Base-by-base conservation (phyloP, 2,797 vertebrate species). In the Podarcis siculus region DNA sequence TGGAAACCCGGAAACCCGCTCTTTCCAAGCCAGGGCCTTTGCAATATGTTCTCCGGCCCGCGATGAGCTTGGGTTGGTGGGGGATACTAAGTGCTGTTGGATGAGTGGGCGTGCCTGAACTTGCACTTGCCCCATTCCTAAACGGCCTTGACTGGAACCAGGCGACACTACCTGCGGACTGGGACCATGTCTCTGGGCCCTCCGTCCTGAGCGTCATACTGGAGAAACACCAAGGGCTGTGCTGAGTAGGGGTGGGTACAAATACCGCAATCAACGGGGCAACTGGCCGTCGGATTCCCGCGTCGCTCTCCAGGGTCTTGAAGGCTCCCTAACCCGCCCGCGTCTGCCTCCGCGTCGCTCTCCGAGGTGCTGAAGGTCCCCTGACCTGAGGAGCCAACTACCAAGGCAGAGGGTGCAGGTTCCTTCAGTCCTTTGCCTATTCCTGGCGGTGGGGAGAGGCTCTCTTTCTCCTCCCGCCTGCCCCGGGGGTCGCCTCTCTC, bases 311-410 rank as follows among this genome's bases (percentile, higher is more conserved):
- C 58, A 61, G 25, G 67, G 3, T 27, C 8, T 27, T 49, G n/a
- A 64, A 12, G 73, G 39, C 30, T 75, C 23, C 45, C 66, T 19
- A 64, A 21, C 64, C 39, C 79, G 77, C 72, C 72, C 81, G 3
- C 35, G 6, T 17, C 30, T 30, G 32, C 2, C 71, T 21, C 71
- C n/a, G 27, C 30, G 66, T 30, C 37, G 72, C 72, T 69, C 49
- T 88, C 85, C 85, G 19, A 17, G 82, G 90, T 89, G 89, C 89
- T 87, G 89, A 72, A 89, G 2, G 5, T 7, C 21, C 1, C 25
- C 23, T 58, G 5, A 1, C 72, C 19, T 10, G 42, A 5, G 32
- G 58, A 6, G 32, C 12, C 64, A 35, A 27, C 1, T 25, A 3
- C 21, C 32, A 2, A 19, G 6, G 25, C 66, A 13, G 76, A 27